phyloP scores from a whole-genome alignment of 1,140 invertebrate genomes.

The Microvelia longipes region DNA sequence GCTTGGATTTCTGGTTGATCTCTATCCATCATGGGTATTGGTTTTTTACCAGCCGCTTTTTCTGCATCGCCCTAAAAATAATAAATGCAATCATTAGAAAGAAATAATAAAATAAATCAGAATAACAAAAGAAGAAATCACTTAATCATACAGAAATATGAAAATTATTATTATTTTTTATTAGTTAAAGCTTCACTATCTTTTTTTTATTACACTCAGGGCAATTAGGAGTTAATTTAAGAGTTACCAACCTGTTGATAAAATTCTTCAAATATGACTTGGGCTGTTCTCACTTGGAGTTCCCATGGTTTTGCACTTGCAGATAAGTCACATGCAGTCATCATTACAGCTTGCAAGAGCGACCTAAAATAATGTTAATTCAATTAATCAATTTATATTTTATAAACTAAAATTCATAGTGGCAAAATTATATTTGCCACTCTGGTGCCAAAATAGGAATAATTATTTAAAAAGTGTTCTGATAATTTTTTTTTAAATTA shows the following conservation, averaged over 20 bases:
- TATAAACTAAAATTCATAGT: too few relatives aligned
- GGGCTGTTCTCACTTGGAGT: conserved; percentile 63
- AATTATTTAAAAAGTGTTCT: too few relatives aligned
- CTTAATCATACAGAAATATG: conserved; percentile 19
- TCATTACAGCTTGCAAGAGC: conserved; percentile 53
- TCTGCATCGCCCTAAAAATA: conserved; percentile 52
- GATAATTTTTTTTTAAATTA: too few relatives aligned
- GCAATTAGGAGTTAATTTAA: too few relatives aligned
- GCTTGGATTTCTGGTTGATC: conserved; percentile 53
- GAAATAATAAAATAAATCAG: background rate
- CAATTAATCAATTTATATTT: too few relatives aligned
- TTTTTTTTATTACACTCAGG: too few relatives aligned
- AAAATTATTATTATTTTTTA: too few relatives aligned
- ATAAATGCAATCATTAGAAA: conserved; percentile 2
- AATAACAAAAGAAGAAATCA: too few relatives aligned
- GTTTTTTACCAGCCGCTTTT: conserved; percentile 44
- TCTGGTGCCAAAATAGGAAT: too few relatives aligned
- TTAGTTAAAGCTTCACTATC: too few relatives aligned
- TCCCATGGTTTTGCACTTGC: conserved; percentile 69
- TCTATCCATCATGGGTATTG: conserved; percentile 73
- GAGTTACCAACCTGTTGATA: conserved; percentile 39
- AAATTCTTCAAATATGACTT: conserved; percentile 74
- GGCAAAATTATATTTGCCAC: too few relatives aligned
- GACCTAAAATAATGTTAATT: conserved; percentile 28
- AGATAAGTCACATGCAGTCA: conserved; percentile 70